Evolutionary conservation across 1,140 invertebrate genomes (phyloP).

Genomic region (Caerostris darwini): DNA sequence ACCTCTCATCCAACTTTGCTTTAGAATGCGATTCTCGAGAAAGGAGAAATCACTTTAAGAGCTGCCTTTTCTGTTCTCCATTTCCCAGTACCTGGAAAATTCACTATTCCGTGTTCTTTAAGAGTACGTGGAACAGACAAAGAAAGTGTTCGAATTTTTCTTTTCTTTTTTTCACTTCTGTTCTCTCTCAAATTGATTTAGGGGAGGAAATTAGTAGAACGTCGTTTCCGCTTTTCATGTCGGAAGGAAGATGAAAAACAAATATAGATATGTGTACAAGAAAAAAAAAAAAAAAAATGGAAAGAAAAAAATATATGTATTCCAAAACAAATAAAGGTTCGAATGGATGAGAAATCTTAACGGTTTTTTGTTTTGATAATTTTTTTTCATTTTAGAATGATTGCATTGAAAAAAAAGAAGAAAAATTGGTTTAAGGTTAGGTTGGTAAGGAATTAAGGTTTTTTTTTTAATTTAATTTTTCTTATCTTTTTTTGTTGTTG

Average conservation of each 20-base stretch:
- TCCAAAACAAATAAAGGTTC: neutral
- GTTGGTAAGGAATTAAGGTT: too few relatives aligned
- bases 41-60: neutral
- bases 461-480: too few relatives aligned
- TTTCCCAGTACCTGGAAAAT: neutral
- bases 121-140: neutral
- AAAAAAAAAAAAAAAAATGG: neutral
- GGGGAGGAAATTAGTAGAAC: constrained; percentile 34
- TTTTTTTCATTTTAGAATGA: neutral
- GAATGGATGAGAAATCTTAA: neutral
- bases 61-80: neutral
- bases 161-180: neutral
- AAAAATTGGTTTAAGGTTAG: neutral
- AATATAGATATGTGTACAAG: too few relatives aligned
- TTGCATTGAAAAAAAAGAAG: neutral
- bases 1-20: neutral
- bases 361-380: neutral
- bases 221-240: constrained; percentile 28
- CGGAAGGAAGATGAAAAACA: constrained; percentile 18
- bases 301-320: neutral
- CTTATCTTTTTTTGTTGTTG: too few relatives aligned
- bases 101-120: neutral
- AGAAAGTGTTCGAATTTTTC: neutral
- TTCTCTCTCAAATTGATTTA: constrained; percentile 22
- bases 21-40: neutral